phyloP scores from a whole-genome alignment of 2,797 vertebrate species.

The Urosaurus nigricauda region DNA sequence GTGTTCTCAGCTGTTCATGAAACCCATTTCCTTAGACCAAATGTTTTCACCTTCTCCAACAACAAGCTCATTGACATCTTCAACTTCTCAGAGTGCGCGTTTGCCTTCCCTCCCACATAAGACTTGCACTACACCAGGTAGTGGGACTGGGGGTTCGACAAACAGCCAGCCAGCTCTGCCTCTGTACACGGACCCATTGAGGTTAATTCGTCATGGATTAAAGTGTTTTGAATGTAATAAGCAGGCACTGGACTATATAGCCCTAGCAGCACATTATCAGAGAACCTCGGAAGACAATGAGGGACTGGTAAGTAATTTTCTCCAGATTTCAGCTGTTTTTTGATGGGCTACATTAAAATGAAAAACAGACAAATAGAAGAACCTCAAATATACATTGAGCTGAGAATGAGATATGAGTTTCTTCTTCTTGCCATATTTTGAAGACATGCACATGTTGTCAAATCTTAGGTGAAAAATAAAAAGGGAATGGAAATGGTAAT shows the following conservation, averaged over 20 bases:
- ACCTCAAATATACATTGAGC: background rate
- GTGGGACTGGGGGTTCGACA: constrained; percentile 48
- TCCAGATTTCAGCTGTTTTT: background rate
- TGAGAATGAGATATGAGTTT: background rate
- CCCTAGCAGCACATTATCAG: constrained; percentile 95
- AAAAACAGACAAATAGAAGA: background rate
- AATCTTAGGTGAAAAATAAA: rapidly evolving
- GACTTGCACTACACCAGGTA: constrained; percentile 44
- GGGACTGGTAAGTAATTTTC: constrained; percentile 86
- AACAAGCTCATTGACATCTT: constrained; percentile 62
- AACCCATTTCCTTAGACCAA: constrained; percentile 90
- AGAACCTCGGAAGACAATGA: constrained; percentile 87
- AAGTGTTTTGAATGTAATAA: constrained; percentile 95
- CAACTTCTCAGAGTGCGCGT: constrained; percentile 55
- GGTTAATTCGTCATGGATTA: constrained; percentile 85
- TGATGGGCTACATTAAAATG: background rate
- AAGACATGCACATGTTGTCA: background rate
- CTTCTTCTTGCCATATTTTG: background rate
- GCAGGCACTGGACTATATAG: constrained; percentile 87
- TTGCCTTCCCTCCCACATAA: constrained; percentile 63
- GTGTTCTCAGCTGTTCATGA: constrained; percentile 96
- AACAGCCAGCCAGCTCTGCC: constrained; percentile 87
- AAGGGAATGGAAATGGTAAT: background rate
- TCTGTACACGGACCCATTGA: constrained; percentile 86
- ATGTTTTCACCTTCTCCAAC: constrained; percentile 86